Conservation (phyloP, 1,140 invertebrate genomes). For the Drosophila mayri region DNA sequence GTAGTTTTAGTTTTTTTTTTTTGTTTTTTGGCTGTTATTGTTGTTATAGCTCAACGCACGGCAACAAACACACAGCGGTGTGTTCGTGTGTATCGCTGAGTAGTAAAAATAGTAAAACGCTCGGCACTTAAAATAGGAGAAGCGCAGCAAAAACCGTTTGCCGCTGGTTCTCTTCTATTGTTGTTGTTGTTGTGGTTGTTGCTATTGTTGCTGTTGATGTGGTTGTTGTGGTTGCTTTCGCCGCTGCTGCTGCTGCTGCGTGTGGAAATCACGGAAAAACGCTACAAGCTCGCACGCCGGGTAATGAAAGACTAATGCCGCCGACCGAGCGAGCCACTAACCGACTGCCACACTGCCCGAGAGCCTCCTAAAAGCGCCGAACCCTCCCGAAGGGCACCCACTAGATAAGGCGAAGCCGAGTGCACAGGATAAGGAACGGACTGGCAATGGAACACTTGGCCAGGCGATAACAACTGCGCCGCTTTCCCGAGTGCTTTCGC, state of each 20-base stretch:
- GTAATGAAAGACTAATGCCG: conserved; percentile 74
- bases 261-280: conserved; percentile 53
- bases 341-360: conserved; percentile 65
- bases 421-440: conserved; percentile 75
- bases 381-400: conserved; percentile 1
- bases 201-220: conserved; percentile 36
- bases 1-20: not conserved
- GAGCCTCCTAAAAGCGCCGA: conserved; percentile 20
- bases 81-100: conserved; percentile 49
- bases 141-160: conserved; percentile 48
- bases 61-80: conserved; percentile 9
- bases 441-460: conserved; percentile 57
- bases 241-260: conserved; percentile 57
- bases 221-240: conserved; percentile 21
- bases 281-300: conserved; percentile 72
- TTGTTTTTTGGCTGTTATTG: conserved; percentile 13
- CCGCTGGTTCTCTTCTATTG: conserved; percentile 41
- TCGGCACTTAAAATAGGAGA: conserved; percentile 61
- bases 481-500: conserved; percentile 3
- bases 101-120: conserved; percentile 63
- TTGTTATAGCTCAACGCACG: conserved; percentile 18
- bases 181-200: conserved; percentile 37
- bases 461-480: conserved; percentile 62
- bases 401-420: conserved; percentile 57
- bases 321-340: conserved; percentile 38